Evolutionary conservation across 2,888 invertebrate genomes (phyloP).

Genomic region (Baccha elongata): DNA sequence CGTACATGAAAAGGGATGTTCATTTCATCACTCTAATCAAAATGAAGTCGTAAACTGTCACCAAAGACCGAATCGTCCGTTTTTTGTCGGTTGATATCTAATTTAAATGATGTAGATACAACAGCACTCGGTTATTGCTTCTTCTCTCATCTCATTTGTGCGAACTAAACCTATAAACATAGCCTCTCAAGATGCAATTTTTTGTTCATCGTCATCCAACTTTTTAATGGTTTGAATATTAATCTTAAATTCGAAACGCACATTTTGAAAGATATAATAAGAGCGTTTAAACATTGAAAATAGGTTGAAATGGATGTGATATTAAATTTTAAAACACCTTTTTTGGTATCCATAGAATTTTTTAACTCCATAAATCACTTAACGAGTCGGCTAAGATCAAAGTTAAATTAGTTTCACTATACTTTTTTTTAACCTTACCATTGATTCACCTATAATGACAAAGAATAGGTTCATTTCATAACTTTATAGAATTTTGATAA

Average conservation of each 20-base stretch:
- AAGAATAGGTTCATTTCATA: slow-evolving; percentile 43
- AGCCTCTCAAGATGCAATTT: not conserved
- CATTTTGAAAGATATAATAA: slow-evolving; percentile 12
- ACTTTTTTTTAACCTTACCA: slow-evolving; percentile 34
- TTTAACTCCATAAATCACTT: slow-evolving; percentile 49
- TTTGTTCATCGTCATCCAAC: not conserved
- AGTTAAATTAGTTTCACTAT: slow-evolving; percentile 39
- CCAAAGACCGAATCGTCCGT: slow-evolving; percentile 55
- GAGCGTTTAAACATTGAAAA: slow-evolving; percentile 6
- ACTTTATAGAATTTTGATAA: slow-evolving; percentile 59
- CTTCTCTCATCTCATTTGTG: not conserved
- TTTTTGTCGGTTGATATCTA: slow-evolving; percentile 61
- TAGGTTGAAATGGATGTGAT: slow-evolving; percentile 12
- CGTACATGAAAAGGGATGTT: slow-evolving; percentile 70
- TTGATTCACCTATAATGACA: slow-evolving; percentile 28
- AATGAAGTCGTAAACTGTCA: slow-evolving; percentile 73
- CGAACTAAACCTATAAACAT: slow-evolving; percentile 2
- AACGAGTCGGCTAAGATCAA: slow-evolving; percentile 55
- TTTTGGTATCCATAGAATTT: not conserved
- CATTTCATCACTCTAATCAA: slow-evolving; percentile 69
- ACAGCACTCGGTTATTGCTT: not conserved
- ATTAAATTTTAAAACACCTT: slow-evolving; percentile 21
- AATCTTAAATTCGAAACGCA: not conserved
- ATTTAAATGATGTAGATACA: slow-evolving; percentile 66
- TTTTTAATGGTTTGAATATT: slow-evolving; percentile 12